phyloP scores from a whole-genome alignment of 2,888 invertebrate genomes.

The Agrochola macilenta region DNA sequence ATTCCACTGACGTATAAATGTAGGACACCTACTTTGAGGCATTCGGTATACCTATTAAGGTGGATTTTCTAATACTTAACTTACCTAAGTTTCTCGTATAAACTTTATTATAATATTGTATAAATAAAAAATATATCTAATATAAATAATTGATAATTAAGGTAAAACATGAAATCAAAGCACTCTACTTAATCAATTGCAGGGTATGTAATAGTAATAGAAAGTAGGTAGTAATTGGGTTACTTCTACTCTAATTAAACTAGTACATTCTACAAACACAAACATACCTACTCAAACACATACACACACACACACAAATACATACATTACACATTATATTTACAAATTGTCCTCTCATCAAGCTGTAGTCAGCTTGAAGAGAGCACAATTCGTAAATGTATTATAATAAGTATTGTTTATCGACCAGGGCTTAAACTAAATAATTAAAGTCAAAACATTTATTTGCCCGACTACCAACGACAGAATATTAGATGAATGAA shows the following conservation, averaged over 20 bases:
- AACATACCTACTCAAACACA: too few relatives aligned
- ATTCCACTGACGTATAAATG: slow-evolving; percentile 2
- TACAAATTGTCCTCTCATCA: too few relatives aligned
- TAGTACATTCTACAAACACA: too few relatives aligned
- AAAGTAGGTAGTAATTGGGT: background rate
- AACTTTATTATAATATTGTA: background rate
- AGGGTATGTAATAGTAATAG: background rate
- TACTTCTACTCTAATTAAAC: too few relatives aligned
- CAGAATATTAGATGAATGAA: slow-evolving; percentile 28
- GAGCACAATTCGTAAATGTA: background rate
- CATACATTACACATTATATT: too few relatives aligned
- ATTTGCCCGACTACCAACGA: background rate
- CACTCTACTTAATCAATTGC: background rate
- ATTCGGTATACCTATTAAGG: background rate
- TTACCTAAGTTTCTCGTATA: background rate
- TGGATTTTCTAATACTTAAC: background rate
- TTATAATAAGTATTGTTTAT: background rate
- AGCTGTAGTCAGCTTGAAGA: too few relatives aligned
- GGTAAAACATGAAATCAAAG: background rate
- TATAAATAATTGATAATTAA: background rate
- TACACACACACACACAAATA: too few relatives aligned
- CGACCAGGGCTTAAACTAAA: background rate
- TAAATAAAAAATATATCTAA: too few relatives aligned
- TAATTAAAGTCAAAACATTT: background rate
- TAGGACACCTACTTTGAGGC: background rate